Evolutionary conservation across 2,888 invertebrate genomes (phyloP).

Genomic region (Meliscaeva auricollis): DNA sequence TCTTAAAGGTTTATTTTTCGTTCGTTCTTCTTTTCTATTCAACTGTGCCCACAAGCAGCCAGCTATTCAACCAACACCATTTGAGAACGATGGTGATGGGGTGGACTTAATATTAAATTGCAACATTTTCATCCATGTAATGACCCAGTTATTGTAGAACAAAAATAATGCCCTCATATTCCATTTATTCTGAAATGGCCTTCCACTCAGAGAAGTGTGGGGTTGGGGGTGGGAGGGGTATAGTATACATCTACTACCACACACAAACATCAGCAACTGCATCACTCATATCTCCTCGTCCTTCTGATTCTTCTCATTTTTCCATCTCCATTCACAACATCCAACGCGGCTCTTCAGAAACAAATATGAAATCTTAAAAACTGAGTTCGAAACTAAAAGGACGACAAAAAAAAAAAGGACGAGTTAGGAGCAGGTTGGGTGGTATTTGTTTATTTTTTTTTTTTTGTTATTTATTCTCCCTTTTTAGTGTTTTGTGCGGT

Average conservation of each 20-base stretch:
- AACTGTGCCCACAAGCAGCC: conserved; percentile 11
- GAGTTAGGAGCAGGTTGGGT: neutral
- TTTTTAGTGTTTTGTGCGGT: conserved; percentile 17
- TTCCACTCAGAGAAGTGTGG: conserved; percentile 12
- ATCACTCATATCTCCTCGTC: conserved; percentile 48
- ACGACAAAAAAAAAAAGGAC: conserved; percentile 27
- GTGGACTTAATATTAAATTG: conserved; percentile 73
- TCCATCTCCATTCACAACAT: neutral
- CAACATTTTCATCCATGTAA: conserved; percentile 73
- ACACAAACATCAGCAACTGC: conserved; percentile 59
- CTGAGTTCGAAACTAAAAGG: conserved; percentile 58
- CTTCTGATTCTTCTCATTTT: neutral
- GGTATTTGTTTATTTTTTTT: conserved; percentile 42
- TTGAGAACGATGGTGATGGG: conserved; percentile 37
- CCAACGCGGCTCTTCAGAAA: conserved; percentile 55
- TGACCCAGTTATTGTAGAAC: conserved; percentile 73
- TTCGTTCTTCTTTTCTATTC: neutral
- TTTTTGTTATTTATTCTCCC: conserved; percentile 62
- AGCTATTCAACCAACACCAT: conserved; percentile 33
- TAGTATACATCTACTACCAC: too few species aligned
- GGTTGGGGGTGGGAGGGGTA: neutral
- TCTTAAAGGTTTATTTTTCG: conserved; percentile 19
- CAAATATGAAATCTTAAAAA: conserved; percentile 72
- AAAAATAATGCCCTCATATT: conserved; percentile 73
- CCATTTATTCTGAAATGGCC: conserved; percentile 69